These are phyloP conservation scores for Apis florea DNA, from an alignment of 1,140 invertebrate species.

Conservation along the genomic window DNA sequence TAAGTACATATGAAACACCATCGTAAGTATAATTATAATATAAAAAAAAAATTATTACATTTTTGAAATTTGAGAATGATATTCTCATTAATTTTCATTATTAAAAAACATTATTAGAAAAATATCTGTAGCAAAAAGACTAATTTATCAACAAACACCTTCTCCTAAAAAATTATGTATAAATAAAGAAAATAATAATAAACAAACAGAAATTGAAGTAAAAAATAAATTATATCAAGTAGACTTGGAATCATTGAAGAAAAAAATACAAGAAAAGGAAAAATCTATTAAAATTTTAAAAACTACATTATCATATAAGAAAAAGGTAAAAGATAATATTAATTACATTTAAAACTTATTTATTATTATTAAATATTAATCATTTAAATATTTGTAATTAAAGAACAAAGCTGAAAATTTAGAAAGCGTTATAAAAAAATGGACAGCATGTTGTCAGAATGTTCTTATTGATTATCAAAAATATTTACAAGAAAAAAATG, in stretches of 20 bases:
- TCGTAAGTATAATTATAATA: slow-evolving; percentile 13
- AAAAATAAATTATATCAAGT: background rate
- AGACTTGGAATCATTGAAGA: slow-evolving; percentile 22
- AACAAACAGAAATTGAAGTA: background rate
- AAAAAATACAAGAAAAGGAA: slow-evolving; percentile 23
- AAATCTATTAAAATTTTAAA: slow-evolving; percentile 19
- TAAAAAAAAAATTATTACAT: background rate
- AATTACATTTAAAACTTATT: background rate
- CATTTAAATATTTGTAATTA: slow-evolving; percentile 79
- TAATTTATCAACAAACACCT: slow-evolving; percentile 19
- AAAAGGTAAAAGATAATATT: slow-evolving; percentile 34
- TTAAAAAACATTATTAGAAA: slow-evolving; percentile 16
- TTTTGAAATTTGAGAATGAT: background rate
- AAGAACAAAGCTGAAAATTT: slow-evolving; percentile 86
- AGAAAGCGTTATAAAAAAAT: slow-evolving; percentile 35
- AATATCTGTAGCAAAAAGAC: slow-evolving; percentile 3
- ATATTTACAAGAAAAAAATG: slow-evolving; percentile 2
- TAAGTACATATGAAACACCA: background rate
- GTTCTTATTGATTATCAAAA: slow-evolving; percentile 12
- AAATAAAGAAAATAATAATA: background rate
- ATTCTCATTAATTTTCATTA: background rate
- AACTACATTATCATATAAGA: slow-evolving; percentile 25
- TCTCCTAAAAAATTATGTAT: slow-evolving; percentile 16
- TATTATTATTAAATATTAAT: background rate
- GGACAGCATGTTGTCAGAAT: slow-evolving; percentile 31